Conservation (phyloP, 2,888 invertebrate species). For the Watsonalla cultraria region DNA sequence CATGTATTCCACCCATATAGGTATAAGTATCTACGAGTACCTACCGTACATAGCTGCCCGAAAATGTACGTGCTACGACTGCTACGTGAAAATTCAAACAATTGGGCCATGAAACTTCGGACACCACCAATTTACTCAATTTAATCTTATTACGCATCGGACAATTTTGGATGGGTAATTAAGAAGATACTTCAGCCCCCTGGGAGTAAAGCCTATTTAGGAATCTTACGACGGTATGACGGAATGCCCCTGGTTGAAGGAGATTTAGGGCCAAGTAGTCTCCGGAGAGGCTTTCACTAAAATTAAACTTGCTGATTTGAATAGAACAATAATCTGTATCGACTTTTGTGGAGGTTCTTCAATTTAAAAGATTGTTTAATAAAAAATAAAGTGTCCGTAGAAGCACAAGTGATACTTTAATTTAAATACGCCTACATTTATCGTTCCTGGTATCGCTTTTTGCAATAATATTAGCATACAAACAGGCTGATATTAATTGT, state of each 20-base stretch:
- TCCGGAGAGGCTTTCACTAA: slow-evolving; percentile 14
- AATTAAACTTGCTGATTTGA: slow-evolving; percentile 11
- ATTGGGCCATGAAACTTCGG: slow-evolving; percentile 32
- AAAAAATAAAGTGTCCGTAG: not conserved
- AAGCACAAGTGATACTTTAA: no score
- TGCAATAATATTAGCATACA: not conserved
- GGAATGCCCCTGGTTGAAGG: slow-evolving; percentile 17
- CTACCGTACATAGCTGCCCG: no score
- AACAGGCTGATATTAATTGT: not conserved
- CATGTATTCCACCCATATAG: no score
- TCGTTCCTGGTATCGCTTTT: not conserved
- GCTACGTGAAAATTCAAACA: slow-evolving; percentile 7
- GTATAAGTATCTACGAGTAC: no score
- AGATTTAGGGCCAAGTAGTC: slow-evolving; percentile 17
- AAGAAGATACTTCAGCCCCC: slow-evolving; percentile 39
- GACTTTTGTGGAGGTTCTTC: no score
- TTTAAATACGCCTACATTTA: not conserved
- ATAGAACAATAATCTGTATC: not conserved
- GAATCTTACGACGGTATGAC: slow-evolving; percentile 23
- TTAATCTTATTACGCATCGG: slow-evolving; percentile 57
- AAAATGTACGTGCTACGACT: not conserved
- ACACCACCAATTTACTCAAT: slow-evolving; percentile 63
- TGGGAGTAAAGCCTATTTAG: slow-evolving; percentile 36
- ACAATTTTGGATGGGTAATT: slow-evolving; percentile 50
- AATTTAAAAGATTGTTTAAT: not conserved